Evolutionary conservation across 2,797 vertebrate genomes (phyloP), one percentile per base, ranked within the genome.

Genomic region (Salmo trutta): DNA sequence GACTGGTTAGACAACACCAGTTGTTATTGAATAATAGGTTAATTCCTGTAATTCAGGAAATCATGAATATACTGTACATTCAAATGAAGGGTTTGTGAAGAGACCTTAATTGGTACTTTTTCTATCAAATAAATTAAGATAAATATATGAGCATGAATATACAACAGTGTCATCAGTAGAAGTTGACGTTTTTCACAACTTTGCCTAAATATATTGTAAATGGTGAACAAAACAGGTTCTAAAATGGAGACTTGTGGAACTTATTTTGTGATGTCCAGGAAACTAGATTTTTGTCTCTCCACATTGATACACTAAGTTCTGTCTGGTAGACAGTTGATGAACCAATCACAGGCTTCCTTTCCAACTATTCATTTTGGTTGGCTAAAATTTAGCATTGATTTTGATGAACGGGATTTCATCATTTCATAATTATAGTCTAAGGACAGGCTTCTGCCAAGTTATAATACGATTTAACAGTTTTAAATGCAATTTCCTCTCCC

Each of bases 331-430:
- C 41, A 41, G 41, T 41, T 41, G 41, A 41, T 41, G 7, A 41
- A 41, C 8, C 41, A 41, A 41, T 10, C 8, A 10, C 41, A 41
- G 41, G 41, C 41, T 41, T 41, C 41, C 41, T 41, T 41, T 41
- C 41, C 41, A 10, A 41, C 8, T 41, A 41, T 41, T 41, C 0
- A 41, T 77, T 54, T 19, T 36, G 62, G 84, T 74, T 87, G 80
- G 90, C 70, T 81, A 77, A 83, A 10, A 36, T 79, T 79, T 87
- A 65, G 33, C 52, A 76, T 75, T 79, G 79, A 52, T 29, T 74
- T 80, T 80, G 82, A 85, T 86, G 76, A 71, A 71, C 82, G 82
- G 82, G 75, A 69, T 78, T 79, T 84, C 82, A 88, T 83, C 83
- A 83, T 80, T 84, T 79, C 47, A 59, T 12, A 67, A 68, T 69